Evolutionary conservation across 1,140 invertebrate species (phyloP), one percentile per base, ranked within the genome.

Genomic region (Saccostrea echinata): DNA sequence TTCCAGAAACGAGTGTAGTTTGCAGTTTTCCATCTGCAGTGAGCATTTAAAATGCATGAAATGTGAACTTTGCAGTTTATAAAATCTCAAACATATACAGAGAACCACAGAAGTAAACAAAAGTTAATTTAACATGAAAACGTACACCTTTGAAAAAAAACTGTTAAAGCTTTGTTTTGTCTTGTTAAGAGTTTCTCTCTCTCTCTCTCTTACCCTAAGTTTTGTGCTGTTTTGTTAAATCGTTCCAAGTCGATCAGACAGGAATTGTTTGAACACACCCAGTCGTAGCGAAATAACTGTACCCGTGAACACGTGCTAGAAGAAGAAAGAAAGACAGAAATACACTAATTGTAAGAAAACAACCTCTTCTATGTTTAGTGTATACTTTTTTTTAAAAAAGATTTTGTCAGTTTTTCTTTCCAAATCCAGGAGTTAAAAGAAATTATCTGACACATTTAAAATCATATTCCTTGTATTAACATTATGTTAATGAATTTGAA

Each of bases 1-100:
- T 97, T 98, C 96, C 97, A 98, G 94, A 98, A 98, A 90, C 96
- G 94, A 0, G 97, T 96, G 92, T 98, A 97, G 95, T 98, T 98
- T 18, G 95, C 94, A 0, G 98, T 97, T 35, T 94, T 95, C 98
- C 98, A 99, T 86, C 95, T 96, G 87, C 88, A 87, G 4, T 16
- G 16, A 76, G 27, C 11, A 33, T 30, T 76, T 30, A 3, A 33
- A 30, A 76, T 76, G 27, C 68, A 76, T 30, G 24, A 33, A 76
- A 30, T 30, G 27, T 27, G 33, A 76, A 76, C 27, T 16, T 16
- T 16, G 11, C 68, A 76, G 27, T 27, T 33, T 33, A 76, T 30
- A 33, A n/a, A 21, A 27, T 30, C 43, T 76, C 16, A 33, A 12
- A 76, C 12, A 12, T 76, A 3, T 76, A 76, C 68, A 76, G 33